Evolutionary conservation across 2,888 invertebrate genomes (phyloP).

Genomic region (Nebria salina): DNA sequence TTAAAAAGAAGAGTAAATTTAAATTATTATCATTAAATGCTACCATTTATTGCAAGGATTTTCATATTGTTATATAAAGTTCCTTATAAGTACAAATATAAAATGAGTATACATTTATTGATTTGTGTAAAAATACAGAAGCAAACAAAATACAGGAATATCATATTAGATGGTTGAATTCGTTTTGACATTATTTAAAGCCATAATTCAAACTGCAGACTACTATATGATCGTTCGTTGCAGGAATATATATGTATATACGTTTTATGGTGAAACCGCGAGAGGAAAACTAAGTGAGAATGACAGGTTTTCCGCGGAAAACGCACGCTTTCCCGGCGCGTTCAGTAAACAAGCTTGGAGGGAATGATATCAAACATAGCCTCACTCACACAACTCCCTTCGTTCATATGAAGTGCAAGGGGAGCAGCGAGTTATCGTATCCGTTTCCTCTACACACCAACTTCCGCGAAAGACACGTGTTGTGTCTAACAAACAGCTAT

Average conservation of each 20-base stretch:
- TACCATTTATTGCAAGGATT: no score
- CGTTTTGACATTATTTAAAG: slow-evolving; percentile 33
- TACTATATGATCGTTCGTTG: slow-evolving; percentile 3
- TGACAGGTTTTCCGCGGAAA: slow-evolving; percentile 53
- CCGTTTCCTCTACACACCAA: not conserved
- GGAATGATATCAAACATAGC: slow-evolving; percentile 38
- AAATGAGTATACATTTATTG: not conserved
- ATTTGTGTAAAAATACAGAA: not conserved
- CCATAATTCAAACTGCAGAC: slow-evolving; percentile 30
- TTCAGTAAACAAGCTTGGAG: slow-evolving; percentile 4
- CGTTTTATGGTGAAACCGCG: slow-evolving; percentile 53
- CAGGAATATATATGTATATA: slow-evolving; percentile 39
- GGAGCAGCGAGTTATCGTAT: slow-evolving; percentile 26
- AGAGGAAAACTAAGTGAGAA: slow-evolving; percentile 56
- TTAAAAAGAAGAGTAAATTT: no score
- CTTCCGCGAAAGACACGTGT: not conserved
- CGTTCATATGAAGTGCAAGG: slow-evolving; percentile 14
- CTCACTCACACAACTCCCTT: slow-evolving; percentile 17
- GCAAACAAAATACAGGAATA: not conserved
- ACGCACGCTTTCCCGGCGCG: slow-evolving; percentile 43
- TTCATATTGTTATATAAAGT: no score
- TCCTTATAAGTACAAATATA: no score
- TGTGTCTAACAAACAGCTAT: not conserved
- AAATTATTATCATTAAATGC: no score
- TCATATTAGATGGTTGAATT: slow-evolving; percentile 20